These are phyloP conservation scores for Hyaena hyaena DNA, from an alignment of 2,113 vertebrate genomes.

Conservation along the genomic window DNA sequence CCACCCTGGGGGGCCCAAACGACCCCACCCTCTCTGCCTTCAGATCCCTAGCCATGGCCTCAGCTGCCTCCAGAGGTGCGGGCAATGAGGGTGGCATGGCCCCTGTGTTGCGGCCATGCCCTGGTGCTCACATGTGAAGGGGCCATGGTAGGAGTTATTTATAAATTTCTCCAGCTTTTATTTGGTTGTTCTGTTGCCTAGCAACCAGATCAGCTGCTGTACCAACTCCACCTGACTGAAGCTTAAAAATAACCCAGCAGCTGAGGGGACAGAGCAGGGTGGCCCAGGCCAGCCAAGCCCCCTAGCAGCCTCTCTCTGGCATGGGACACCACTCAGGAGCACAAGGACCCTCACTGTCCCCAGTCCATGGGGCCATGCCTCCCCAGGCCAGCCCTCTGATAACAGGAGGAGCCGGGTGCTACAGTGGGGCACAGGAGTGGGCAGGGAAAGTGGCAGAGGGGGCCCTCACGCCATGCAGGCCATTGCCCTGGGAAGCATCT, in stretches of 20 bases:
- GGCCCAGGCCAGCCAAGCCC: conserved; percentile 51
- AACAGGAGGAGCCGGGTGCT: not conserved
- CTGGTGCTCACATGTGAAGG: conserved; percentile 63
- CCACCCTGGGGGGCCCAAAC: not conserved
- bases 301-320: conserved; percentile 24
- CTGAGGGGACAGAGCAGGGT: conserved; percentile 75
- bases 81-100: conserved; percentile 61
- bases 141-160: conserved; percentile 73
- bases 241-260: conserved; percentile 87
- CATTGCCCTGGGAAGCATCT: not conserved
- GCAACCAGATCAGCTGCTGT: conserved; percentile 80
- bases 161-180: conserved; percentile 79
- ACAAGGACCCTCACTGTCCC: conserved; percentile 22
- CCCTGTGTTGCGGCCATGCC: conserved; percentile 57
- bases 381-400: not conserved
- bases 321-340: not conserved
- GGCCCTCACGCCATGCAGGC: not conserved
- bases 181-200: conserved; percentile 87
- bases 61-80: conserved; percentile 44
- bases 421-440: not conserved
- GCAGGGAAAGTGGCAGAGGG: not conserved
- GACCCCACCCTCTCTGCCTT: conserved; percentile 45
- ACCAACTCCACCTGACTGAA: conserved; percentile 76
- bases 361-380: not conserved
- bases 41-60: conserved; percentile 21